These are phyloP conservation scores for Balaenoptera acutorostrata DNA, from an alignment of 2,113 vertebrate species.

Conservation along the genomic window DNA sequence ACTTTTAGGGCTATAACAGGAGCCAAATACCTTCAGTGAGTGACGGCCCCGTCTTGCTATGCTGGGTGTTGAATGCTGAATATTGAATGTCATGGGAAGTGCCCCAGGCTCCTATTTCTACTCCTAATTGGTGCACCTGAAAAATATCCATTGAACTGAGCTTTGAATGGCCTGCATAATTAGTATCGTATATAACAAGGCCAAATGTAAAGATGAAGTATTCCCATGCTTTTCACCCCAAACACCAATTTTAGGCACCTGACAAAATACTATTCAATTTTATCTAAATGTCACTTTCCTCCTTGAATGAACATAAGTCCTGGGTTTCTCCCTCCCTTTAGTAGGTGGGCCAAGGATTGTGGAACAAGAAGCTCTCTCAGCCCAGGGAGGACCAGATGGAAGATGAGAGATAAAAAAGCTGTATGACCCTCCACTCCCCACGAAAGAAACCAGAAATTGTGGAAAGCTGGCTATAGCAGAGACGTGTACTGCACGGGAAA, in stretches of 20 bases:
- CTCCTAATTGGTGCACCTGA: constrained; percentile 62
- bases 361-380: background rate
- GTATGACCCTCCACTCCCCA: background rate
- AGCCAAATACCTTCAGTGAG: constrained; percentile 19
- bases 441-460: background rate
- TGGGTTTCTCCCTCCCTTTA: background rate
- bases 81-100: constrained; percentile 32
- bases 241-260: background rate
- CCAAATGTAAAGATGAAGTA: background rate
- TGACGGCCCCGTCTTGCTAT: background rate
- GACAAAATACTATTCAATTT: background rate
- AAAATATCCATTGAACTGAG: constrained; percentile 26
- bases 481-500: background rate
- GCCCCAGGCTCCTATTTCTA: constrained; percentile 44
- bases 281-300: background rate
- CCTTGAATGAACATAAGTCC: background rate
- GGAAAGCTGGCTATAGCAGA: background rate
- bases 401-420: background rate
- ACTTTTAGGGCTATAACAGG: background rate
- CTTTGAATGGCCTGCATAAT: constrained; percentile 26
- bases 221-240: background rate
- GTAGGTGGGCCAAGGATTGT: background rate
- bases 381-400: background rate
- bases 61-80: constrained; percentile 1
- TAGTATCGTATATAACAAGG: background rate